A percentile compares a stretch with the other conserved stretches of the same genome.
Conservation (phyloP, 2,888 invertebrate genomes). For the Isoperla grammatica region DNA sequence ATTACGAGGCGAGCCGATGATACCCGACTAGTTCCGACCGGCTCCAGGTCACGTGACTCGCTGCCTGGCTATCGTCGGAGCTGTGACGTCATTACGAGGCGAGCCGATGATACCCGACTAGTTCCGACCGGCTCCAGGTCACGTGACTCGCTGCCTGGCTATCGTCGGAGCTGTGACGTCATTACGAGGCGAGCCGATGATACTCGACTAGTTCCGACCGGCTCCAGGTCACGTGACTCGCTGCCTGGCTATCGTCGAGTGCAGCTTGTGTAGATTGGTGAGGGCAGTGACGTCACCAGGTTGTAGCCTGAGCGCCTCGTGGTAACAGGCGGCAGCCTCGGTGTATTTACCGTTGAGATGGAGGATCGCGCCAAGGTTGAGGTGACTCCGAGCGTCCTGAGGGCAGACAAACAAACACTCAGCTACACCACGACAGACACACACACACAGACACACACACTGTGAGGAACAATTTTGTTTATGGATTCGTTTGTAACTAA, state of each 20-base stretch:
- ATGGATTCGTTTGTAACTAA: too few species aligned
- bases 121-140: slow-evolving; percentile 38
- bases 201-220: neutral
- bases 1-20: too few species aligned
- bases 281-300: slow-evolving; percentile 85
- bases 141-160: slow-evolving; percentile 51
- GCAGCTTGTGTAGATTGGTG: slow-evolving; percentile 76
- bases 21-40: neutral
- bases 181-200: too few species aligned
- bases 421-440: too few species aligned
- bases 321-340: slow-evolving; percentile 82
- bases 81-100: slow-evolving; percentile 86
- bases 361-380: slow-evolving; percentile 91
- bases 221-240: slow-evolving; percentile 47
- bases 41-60: slow-evolving; percentile 48
- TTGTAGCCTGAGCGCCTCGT: slow-evolving; percentile 75
- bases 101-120: too few species aligned
- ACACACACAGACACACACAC: too few species aligned
- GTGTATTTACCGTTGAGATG: slow-evolving; percentile 87
- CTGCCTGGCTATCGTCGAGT: slow-evolving; percentile 44
- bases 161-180: slow-evolving; percentile 66
- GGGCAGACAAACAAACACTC: slow-evolving; percentile 42
- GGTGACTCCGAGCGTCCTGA: slow-evolving; percentile 84
- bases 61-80: slow-evolving; percentile 48
- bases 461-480: too few species aligned